Percentiles rank a stretch among this genome's conserved stretches.
phyloP scores from a whole-genome alignment of 1,140 invertebrate genomes.

The Cherax quadricarinatus region DNA sequence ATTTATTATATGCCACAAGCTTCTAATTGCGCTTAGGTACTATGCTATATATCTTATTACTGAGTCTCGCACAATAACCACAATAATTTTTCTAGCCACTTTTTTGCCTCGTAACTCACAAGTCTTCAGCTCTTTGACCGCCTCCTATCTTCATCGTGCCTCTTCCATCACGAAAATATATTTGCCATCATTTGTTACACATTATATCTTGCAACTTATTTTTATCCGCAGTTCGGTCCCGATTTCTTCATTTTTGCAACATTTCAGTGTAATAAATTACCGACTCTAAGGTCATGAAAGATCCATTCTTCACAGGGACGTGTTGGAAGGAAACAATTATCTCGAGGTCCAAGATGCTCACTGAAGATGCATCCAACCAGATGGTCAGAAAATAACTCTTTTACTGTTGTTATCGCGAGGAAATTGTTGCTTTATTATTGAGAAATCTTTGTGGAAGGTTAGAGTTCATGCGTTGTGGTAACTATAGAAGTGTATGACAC shows the following conservation, averaged over 20 bases:
- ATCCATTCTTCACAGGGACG: too few species aligned
- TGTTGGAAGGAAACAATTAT: too few species aligned
- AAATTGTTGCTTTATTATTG: too few species aligned
- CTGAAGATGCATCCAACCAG: too few species aligned
- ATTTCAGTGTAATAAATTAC: too few species aligned
- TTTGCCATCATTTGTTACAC: background rate
- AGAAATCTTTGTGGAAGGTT: too few species aligned
- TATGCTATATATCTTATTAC: constrained; percentile 12
- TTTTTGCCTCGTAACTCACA: constrained; percentile 22
- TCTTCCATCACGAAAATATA: constrained; percentile 18
- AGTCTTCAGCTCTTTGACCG: background rate
- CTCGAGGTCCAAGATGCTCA: too few species aligned
- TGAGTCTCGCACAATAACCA: background rate
- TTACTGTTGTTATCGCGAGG: too few species aligned
- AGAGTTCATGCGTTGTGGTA: too few species aligned
- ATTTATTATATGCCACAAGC: constrained; percentile 6
- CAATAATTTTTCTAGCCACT: background rate
- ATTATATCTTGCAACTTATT: background rate
- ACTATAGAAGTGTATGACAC: too few species aligned
- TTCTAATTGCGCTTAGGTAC: background rate
- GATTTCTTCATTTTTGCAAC: background rate
- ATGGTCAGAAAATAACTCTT: too few species aligned
- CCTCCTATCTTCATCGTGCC: constrained; percentile 12
- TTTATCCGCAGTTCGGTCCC: background rate
- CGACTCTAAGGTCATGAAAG: too few species aligned